Conservation (phyloP, 1,140 invertebrate genomes). For the Lepidostoma basale region DNA sequence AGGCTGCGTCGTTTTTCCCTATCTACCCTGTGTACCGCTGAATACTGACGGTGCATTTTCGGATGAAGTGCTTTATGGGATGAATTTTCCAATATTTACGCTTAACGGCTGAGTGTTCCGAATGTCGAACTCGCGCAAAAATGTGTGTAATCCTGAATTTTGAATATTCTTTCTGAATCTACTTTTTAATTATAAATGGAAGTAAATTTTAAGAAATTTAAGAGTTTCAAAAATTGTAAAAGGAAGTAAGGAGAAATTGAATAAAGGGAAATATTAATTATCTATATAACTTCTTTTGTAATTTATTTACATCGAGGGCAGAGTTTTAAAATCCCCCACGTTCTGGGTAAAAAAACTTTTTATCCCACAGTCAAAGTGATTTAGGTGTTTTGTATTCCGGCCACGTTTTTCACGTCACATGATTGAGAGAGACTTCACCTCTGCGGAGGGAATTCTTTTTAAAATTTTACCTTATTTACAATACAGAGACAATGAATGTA, state of each 20-base stretch:
- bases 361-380: background rate
- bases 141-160: too few species aligned
- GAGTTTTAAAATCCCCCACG: background rate
- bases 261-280: too few species aligned
- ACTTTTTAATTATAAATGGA: too few species aligned
- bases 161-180: too few species aligned
- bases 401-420: background rate
- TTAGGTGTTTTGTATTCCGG: constrained; percentile 9
- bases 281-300: too few species aligned
- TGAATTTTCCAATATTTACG: constrained; percentile 26
- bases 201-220: too few species aligned
- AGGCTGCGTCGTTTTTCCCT: background rate
- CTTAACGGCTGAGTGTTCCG: constrained; percentile 12
- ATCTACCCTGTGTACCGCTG: background rate
- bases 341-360: background rate
- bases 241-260: too few species aligned
- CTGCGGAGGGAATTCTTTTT: background rate
- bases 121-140: background rate
- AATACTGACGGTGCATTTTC: constrained; percentile 38
- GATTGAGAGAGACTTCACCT: background rate
- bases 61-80: constrained; percentile 37
- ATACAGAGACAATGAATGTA: background rate
- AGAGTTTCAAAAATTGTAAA: too few species aligned
- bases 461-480: background rate
- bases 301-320: too few species aligned